Base-by-base conservation (phyloP, 2,888 invertebrate genomes). In the Plemyria rubiginata region DNA sequence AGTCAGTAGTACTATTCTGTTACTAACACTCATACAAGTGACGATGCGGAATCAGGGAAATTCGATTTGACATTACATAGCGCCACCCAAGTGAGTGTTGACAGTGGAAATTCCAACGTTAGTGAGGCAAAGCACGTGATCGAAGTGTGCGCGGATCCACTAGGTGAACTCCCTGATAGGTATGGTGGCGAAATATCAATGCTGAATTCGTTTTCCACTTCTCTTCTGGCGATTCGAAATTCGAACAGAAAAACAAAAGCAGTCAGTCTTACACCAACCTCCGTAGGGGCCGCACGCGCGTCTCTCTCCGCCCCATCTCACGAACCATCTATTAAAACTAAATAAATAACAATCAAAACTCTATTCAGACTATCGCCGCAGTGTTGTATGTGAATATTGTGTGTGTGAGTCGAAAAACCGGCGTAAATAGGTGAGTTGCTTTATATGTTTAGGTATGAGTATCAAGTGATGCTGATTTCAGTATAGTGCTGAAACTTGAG, bases 301-400 rank as follows among this genome's bases (percentile, higher is more conserved):
- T n/a, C 38, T 53, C 8, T 29, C 49, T 16, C 41, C 29, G 8
- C 51, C 8, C 58, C 58, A 32, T 22, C 28, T 3, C 36, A 22
- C 46, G 29, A 57, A 49, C 58, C 60, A 54, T 66, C 45, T 60
- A 63, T 69, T 50, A 65, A 67, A 68, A 66, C 49, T 57, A 28
- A 63, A 59, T 41, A 58, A 66, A 66, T 63, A 70, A 61, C 60
- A 60, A 66, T 65, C 40, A 45, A 50, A 62, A 53, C 48, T 59
- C 58, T 13, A 59, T 54, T 61, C 7, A 15, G 38, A 55, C 38
- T 55, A 53, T 53, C 49, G 51, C 41, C 50, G 45, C 62, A 51
- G 66, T 66, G 65, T 62, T 64, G 55, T 62, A 45, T 67, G 65
- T 66, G 67, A 64, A 67, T 62, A 65, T 51, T 67, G 70, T 67